phyloP scores from a whole-genome alignment of 2,888 invertebrate species.

The Microdon myrmicae region DNA sequence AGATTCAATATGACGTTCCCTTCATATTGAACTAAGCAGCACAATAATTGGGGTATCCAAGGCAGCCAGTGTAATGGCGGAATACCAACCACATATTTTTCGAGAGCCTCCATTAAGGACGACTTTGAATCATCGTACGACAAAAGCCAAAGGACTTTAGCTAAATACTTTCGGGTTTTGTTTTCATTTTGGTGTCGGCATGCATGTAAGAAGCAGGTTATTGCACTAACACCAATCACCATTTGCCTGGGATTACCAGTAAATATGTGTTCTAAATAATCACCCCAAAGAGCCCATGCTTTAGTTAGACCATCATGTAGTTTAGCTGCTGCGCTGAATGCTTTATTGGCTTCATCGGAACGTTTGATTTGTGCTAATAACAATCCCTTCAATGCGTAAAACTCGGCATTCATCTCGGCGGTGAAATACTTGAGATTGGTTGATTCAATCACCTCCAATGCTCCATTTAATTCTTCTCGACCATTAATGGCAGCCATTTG shows the following conservation, averaged over 20 bases:
- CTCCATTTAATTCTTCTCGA: constrained; percentile 89
- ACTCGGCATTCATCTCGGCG: constrained; percentile 96
- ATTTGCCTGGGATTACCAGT: constrained; percentile 82
- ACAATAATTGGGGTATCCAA: constrained; percentile 95
- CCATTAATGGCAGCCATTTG: constrained; percentile 87
- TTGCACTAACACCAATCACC: constrained; percentile 84
- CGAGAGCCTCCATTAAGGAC: constrained; percentile 85
- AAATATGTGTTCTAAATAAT: constrained; percentile 92
- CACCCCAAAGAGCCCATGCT: constrained; percentile 98
- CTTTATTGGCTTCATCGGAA: constrained; percentile 94
- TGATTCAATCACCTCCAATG: constrained; percentile 93
- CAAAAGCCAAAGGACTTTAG: constrained; percentile 93
- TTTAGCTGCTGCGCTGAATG: constrained; percentile 94
- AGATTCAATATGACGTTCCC: constrained; percentile 90
- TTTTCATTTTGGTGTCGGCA: constrained; percentile 95
- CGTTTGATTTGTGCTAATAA: constrained; percentile 87
- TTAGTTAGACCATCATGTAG: constrained; percentile 92
- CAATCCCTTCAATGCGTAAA: constrained; percentile 92
- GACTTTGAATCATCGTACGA: constrained; percentile 91
- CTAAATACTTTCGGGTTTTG: constrained; percentile 93
- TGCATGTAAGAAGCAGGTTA: constrained; percentile 94
- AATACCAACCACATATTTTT: constrained; percentile 92
- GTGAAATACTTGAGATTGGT: constrained; percentile 95
- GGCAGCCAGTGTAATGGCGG: constrained; percentile 96
- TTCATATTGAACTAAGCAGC: constrained; percentile 91